phyloP scores from a whole-genome alignment of 2,888 invertebrate genomes.

The Oligia strigilis region DNA sequence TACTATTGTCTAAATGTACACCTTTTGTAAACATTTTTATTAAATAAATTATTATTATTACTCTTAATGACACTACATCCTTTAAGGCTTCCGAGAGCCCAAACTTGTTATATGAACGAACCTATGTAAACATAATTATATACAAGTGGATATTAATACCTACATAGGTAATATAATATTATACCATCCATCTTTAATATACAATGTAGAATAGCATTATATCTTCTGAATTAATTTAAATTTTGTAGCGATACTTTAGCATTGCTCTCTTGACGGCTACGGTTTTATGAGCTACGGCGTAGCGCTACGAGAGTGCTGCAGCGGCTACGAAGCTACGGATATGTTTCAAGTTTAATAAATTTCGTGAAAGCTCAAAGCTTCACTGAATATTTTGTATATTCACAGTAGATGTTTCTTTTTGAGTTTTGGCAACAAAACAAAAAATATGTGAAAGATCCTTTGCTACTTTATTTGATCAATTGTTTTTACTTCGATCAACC shows the following conservation, averaged over 20 bases:
- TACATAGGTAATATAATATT: neutral
- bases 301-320: conserved; percentile 59
- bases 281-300: conserved; percentile 56
- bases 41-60: too few relatives aligned
- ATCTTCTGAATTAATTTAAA: neutral
- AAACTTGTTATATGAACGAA: too few relatives aligned
- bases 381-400: neutral
- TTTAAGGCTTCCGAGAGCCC: too few relatives aligned
- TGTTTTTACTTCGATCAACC: neutral
- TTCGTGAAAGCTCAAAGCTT: neutral
- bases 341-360: conserved; percentile 16
- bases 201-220: neutral
- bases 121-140: neutral
- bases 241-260: conserved; percentile 9
- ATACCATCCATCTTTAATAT: neutral
- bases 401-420: neutral
- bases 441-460: neutral
- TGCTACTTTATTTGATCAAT: neutral
- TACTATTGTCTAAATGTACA: too few relatives aligned
- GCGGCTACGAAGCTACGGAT: conserved; percentile 41
- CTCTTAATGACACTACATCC: too few relatives aligned
- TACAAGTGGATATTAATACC: neutral
- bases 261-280: conserved; percentile 19
- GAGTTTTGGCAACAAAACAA: neutral
- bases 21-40: too few relatives aligned